Evolutionary conservation across 2,797 vertebrate species (phyloP), one percentile per base, ranked within the genome.

Genomic region (Sorex maritimensis): DNA sequence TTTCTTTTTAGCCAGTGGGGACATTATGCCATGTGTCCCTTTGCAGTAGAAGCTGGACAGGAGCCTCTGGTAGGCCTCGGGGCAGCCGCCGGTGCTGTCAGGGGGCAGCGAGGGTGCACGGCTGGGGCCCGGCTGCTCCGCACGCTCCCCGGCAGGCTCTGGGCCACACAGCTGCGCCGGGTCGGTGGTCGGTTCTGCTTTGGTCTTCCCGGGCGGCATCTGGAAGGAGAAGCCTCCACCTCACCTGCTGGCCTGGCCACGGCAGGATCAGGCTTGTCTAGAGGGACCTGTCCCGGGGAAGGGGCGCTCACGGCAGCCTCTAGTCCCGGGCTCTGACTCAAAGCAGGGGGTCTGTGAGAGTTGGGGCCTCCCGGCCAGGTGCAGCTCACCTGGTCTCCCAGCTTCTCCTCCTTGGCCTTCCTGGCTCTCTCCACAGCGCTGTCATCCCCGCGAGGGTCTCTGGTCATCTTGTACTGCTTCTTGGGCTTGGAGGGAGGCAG

Each of bases 1-100:
- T 96, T 99, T 99, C 95, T 99, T 99, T 92, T 99, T 99, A 97
- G 99, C 99, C 97, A 99, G 97, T 0, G 99, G 99, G 5, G 99
- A 99, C 97, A 99, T 99, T 96, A 99, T 98, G 61, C 98, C 98
- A 0, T 97, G 98, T 41, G 96, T 97, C 14, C 98, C 97, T 80
- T 97, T 97, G 96, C 98, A 94, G 79, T 97, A 97, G 94, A 97
- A 97, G 95, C 92, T 98, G 94, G 95, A 97, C 78, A 95, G 97
- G 94, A 97, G 96, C 92, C 97, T 95, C 49, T 98, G 98, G 87
- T 97, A 97, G 46, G 98, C 96, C 91, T 98, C 98, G 0, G 97
- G 74, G 85, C 95, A 96, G 61, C 95, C 0, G 0, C 92, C 93
- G 77, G 79, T 68, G 65, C 94, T 38, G 6, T 84, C 61, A 0